Conservation (phyloP, 2,888 invertebrate genomes). For the Stramonita haemastoma region DNA sequence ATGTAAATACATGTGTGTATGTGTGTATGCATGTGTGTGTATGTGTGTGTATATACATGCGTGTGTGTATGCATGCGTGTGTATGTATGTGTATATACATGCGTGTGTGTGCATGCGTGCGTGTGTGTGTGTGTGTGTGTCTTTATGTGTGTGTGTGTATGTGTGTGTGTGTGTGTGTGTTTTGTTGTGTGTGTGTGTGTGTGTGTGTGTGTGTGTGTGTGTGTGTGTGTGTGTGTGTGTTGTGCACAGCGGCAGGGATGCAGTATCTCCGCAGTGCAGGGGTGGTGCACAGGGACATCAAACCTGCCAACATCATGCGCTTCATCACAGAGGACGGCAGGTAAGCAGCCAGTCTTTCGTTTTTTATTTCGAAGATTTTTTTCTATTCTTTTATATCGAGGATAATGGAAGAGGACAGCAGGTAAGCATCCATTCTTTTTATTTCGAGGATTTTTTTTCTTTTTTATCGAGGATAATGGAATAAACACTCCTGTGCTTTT, state of each 20-base stretch:
- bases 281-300: conserved; percentile 94
- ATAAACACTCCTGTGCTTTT: too few relatives aligned
- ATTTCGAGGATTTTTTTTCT: too few relatives aligned
- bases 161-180: not conserved
- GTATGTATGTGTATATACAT: not conserved
- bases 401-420: too few relatives aligned
- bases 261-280: conserved; percentile 94
- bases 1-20: not conserved
- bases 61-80: not conserved
- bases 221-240: conserved; percentile 13
- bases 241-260: conserved; percentile 88
- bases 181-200: not conserved
- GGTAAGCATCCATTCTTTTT: too few relatives aligned
- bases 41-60: not conserved
- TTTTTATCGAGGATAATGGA: too few relatives aligned
- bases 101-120: not conserved
- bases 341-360: too few relatives aligned
- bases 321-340: conserved; percentile 81
- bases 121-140: not conserved
- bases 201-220: not conserved
- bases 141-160: not conserved
- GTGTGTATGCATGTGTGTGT: not conserved
- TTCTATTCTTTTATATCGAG: too few relatives aligned
- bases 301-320: conserved; percentile 98
- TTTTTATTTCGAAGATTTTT: too few relatives aligned